A percentile compares a stretch with the other conserved stretches of the same genome.
These are phyloP conservation scores for Caenorhabditis wallacei DNA, from an alignment of 2,888 invertebrate species.

Conservation along the genomic window DNA sequence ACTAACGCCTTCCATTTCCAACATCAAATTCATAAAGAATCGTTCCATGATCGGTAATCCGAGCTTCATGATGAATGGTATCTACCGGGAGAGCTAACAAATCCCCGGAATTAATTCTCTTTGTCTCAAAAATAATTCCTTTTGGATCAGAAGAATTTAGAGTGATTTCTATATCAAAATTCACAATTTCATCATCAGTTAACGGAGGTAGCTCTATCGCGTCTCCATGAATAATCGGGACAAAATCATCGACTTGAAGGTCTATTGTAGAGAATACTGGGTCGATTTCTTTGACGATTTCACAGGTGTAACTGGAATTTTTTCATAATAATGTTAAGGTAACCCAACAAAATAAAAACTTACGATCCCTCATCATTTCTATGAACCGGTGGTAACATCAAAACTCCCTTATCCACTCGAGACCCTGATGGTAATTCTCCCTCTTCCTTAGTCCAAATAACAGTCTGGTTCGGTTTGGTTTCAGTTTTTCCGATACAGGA, in stretches of 20 bases:
- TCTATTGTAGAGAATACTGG: slow-evolving; percentile 64
- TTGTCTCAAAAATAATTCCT: slow-evolving; percentile 64
- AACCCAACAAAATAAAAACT: slow-evolving; percentile 12
- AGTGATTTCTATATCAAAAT: slow-evolving; percentile 73
- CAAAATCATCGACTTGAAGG: slow-evolving; percentile 78
- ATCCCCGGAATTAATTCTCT: slow-evolving; percentile 47
- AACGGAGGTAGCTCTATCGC: slow-evolving; percentile 76
- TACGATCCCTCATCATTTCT: slow-evolving; percentile 70
- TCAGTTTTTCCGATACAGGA: slow-evolving; percentile 45
- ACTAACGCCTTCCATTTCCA: slow-evolving; percentile 74
- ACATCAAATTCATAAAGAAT: slow-evolving; percentile 77
- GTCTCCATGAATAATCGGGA: slow-evolving; percentile 76
- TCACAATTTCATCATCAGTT: slow-evolving; percentile 70
- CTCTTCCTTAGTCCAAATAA: slow-evolving; percentile 43
- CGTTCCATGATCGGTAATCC: slow-evolving; percentile 68
- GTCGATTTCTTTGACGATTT: slow-evolving; percentile 62
- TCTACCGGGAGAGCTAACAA: slow-evolving; percentile 40
- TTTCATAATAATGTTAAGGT: background rate
- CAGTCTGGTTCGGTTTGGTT: slow-evolving; percentile 34
- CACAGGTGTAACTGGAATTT: slow-evolving; percentile 66
- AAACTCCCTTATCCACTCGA: slow-evolving; percentile 67
- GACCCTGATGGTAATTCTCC: slow-evolving; percentile 65
- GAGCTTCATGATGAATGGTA: slow-evolving; percentile 60
- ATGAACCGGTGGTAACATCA: slow-evolving; percentile 64
- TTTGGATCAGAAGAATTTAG: slow-evolving; percentile 69